Evolutionary conservation across 2,113 vertebrate genomes (phyloP), one percentile per base, ranked within the genome.

Genomic region (Cairina moschata): DNA sequence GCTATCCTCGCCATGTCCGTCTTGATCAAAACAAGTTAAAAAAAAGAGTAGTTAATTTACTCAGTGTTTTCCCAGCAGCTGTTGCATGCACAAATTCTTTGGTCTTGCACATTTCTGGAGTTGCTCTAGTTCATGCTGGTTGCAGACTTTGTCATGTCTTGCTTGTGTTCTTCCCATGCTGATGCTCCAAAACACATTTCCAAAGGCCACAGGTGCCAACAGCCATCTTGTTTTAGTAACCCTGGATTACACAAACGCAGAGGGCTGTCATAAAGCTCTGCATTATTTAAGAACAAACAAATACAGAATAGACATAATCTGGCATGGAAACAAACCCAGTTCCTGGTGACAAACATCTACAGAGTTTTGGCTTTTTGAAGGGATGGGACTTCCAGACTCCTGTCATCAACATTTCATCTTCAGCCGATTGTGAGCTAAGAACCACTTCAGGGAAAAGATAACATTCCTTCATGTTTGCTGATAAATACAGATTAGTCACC

Each of bases 301-400:
- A 4, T 54, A 40, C 75, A 82, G 56, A 76, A 9, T 36, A 76
- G 67, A 42, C 42, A 17, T 56, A 40, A 80, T 79, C 58, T 36
- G 75, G 8, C 16, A 29, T 23, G 66, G 90, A 86, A 80, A 25
- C 7, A 14, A 94, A 58, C 46, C 34, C 60, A 48, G 55, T 32
- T 62, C 84, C 63, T 18, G n/a, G 44, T 59, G 86, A 67, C 63
- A 94, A 71, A 59, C 17, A 34, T 56, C 28, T n/a, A 11, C 63
- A 66, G 50, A 56, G n/a, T 55, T 84, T 52, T 50, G 52, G 36
- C 77, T 77, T 94, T 90, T 62, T 83, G 75, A 48, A 90, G 59
- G 63, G 18, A 7, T 5, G 2, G 25, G 46, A 48, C 77, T 73
- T 78, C 21, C 48, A 69, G 22, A 16, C 81, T 86, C 86, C 83